Evolutionary conservation across 2,797 vertebrate species (phyloP).

Genomic region (Eulemur rubriventer): DNA sequence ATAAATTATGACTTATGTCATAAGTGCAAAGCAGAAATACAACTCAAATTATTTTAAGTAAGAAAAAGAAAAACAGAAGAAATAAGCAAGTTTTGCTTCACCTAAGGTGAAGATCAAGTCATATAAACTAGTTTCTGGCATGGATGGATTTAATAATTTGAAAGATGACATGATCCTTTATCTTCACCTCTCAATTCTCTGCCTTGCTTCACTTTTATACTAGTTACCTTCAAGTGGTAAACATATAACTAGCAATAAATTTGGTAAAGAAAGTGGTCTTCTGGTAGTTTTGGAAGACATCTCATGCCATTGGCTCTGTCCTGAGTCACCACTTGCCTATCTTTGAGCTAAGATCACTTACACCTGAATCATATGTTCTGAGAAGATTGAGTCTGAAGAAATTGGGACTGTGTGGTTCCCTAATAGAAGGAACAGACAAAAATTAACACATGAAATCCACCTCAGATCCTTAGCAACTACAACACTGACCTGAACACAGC

Average conservation of each 20-base stretch:
- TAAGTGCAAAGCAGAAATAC: not conserved
- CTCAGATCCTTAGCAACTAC: not conserved
- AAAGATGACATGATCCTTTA: not conserved
- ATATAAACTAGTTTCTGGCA: not conserved
- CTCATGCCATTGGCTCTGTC: not conserved
- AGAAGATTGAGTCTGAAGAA: not conserved
- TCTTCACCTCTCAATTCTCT: not conserved
- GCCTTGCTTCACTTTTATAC: not conserved
- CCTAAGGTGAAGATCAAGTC: not conserved
- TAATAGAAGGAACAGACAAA: not conserved
- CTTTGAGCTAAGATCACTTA: not conserved
- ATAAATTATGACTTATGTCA: not conserved
- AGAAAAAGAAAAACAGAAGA: not conserved
- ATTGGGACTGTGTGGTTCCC: not conserved
- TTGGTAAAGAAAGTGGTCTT: not conserved
- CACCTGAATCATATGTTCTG: not conserved
- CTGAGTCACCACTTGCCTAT: not conserved
- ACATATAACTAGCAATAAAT: not conserved
- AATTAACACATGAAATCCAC: not conserved
- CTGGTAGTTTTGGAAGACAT: not conserved
- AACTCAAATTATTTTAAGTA: not conserved
- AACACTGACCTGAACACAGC: not conserved
- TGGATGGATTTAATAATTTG: not conserved
- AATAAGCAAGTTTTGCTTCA: not conserved
- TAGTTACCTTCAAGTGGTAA: not conserved